Evolutionary conservation across 2,797 vertebrate genomes (phyloP).

Genomic region (Gouania willdenowi): DNA sequence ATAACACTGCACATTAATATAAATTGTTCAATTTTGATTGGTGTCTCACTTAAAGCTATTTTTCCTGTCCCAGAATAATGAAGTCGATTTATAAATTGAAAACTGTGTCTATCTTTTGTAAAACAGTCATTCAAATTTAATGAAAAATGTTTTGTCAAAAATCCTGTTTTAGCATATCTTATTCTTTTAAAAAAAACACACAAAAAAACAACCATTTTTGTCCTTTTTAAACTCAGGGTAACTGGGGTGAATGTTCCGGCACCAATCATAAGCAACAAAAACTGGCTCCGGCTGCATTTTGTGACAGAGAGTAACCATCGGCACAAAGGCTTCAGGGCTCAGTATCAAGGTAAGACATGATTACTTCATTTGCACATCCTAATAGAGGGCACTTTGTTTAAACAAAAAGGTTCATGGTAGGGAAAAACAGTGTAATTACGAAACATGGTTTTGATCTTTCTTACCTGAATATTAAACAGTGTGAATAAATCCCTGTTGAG

Average conservation of each 20-base stretch:
- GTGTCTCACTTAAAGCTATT: too few relatives aligned
- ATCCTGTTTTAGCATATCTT: conserved; percentile 11
- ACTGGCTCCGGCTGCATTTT: conserved; percentile 95
- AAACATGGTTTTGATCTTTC: conserved; percentile 64
- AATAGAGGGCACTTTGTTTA: conserved; percentile 20
- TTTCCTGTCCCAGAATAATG: too few relatives aligned
- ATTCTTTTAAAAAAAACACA: too few relatives aligned
- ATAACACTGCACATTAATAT: too few relatives aligned
- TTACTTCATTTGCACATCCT: conserved; percentile 43
- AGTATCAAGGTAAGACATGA: conserved; percentile 90
- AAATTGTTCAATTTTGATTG: too few relatives aligned
- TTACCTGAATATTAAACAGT: conserved; percentile 63
- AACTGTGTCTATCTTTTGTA: too few relatives aligned
- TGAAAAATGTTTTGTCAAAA: too few relatives aligned
- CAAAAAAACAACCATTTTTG: too few relatives aligned
- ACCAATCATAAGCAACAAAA: conserved; percentile 96
- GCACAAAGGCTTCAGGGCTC: conserved; percentile 92
- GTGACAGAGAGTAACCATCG: conserved; percentile 94
- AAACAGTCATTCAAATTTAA: too few relatives aligned
- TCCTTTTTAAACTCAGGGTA: conserved; percentile 76
- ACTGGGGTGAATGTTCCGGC: conserved; percentile 94
- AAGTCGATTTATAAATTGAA: too few relatives aligned
- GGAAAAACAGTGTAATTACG: conserved; percentile 44
- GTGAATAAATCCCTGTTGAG: conserved; percentile 45
- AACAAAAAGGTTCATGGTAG: conserved; percentile 24